Conservation (phyloP, 2,797 vertebrate species). For the Falco naumanni region DNA sequence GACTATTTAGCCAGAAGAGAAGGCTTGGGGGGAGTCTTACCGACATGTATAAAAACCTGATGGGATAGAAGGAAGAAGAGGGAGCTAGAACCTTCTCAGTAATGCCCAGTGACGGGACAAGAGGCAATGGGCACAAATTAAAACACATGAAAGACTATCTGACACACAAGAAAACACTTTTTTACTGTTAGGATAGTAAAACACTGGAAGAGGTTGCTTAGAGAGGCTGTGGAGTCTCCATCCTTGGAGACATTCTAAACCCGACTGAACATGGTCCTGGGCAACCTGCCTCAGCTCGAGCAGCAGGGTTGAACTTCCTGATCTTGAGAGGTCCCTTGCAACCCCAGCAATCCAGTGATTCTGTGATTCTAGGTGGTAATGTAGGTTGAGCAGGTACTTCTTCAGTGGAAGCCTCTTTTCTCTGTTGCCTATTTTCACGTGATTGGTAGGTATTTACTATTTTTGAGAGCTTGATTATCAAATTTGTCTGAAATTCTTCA, state of each 20-base stretch:
- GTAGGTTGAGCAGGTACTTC: not conserved
- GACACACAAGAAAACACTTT: not conserved
- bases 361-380: not conserved
- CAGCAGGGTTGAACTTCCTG: not conserved
- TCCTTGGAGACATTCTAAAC: not conserved
- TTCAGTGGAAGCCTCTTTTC: not conserved
- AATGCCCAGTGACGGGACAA: not conserved
- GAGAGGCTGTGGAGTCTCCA: not conserved
- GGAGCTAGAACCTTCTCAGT: not conserved
- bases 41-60: not conserved
- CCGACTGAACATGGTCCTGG: not conserved
- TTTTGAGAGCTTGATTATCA: not conserved
- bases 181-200: not conserved
- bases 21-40: not conserved
- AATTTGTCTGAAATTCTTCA: not conserved
- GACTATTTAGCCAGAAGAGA: not conserved
- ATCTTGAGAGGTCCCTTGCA: not conserved
- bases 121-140: not conserved
- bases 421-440: not conserved
- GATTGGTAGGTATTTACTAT: not conserved
- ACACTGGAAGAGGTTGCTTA: not conserved
- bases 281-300: not conserved
- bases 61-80: not conserved
- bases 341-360: not conserved
- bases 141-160: not conserved